phyloP scores from a whole-genome alignment of 1,140 invertebrate species.

The Neoseiulus cucumeris region DNA sequence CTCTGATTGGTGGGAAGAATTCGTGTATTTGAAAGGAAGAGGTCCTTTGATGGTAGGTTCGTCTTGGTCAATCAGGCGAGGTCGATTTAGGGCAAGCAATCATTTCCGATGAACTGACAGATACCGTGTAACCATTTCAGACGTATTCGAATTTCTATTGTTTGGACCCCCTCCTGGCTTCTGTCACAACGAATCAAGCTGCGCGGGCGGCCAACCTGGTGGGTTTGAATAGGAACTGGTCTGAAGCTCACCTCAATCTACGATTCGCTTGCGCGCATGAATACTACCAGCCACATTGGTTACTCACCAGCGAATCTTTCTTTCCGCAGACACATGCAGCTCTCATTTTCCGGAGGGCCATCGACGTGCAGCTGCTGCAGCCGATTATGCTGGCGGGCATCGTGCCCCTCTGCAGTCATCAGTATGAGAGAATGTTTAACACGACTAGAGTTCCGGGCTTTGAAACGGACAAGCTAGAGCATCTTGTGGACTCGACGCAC shows the following conservation, averaged over 20 bases:
- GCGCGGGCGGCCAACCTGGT: conserved; percentile 76
- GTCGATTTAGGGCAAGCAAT: not conserved
- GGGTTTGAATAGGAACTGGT: not conserved
- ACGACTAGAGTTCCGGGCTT: conserved; percentile 80
- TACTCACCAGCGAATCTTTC: no score
- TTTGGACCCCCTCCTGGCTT: conserved; percentile 60
- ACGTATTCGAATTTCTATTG: conserved; percentile 9
- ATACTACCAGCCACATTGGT: no score
- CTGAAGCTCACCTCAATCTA: not conserved
- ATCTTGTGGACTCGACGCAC: conserved; percentile 75
- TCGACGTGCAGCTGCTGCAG: conserved; percentile 80
- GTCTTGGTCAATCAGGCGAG: conserved; percentile 34
- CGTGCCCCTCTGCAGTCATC: conserved; percentile 89
- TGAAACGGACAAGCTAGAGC: conserved; percentile 40
- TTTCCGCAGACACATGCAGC: conserved; percentile 37
- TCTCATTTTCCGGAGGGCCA: conserved; percentile 60
- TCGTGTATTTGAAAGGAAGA: conserved; percentile 80
- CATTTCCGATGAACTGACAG: not conserved
- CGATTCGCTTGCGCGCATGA: no score
- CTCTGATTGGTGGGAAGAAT: conserved; percentile 99
- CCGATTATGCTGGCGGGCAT: conserved; percentile 74
- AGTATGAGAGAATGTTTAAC: conserved; percentile 93
- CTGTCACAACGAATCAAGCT: conserved; percentile 57
- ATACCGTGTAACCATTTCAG: not conserved
- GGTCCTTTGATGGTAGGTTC: conserved; percentile 92